Base-by-base conservation (phyloP, 2,797 vertebrate species). In the Taenioides sp. region DNA sequence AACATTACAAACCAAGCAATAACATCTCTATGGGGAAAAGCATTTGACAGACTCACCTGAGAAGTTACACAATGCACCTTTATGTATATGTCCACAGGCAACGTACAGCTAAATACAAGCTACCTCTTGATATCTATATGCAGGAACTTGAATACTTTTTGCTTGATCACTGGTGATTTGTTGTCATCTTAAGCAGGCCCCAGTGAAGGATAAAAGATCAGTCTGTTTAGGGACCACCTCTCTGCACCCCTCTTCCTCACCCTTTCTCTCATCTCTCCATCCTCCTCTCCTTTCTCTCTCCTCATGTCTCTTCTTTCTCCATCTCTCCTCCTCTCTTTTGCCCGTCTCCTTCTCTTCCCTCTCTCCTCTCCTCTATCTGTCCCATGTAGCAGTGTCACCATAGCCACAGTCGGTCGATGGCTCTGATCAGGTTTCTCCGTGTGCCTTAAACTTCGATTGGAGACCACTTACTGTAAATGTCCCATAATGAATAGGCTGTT, bases 401-500 rank as follows among this genome's bases (percentile, higher is more conserved):
- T 7, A 61, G 67, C 54, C 0, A 60, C 67, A 79, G 12, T 31
- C 60, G 16, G 82, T 91, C 86, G 64, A 85, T 86, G 71, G 6
- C 43, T 1, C 65, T 70, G 82, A 83, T 90, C 83, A 0, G 67
- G 73, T 92, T 90, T 84, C 88, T 75, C 64, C 17, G 52, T 70
- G 62, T 83, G 78, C 72, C 72, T 82, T 73, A 52, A 75, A 25
- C 83, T 88, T 88, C 78, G 87, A 90, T 90, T 73, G 73, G 77
- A 81, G 76, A 22, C 75, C 77, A 75, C 74, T 89, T 89, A 87
- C 89, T 83, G 89, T 83, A 86, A 89, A 75, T 54, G 70, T 73
- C 27, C 50, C 67, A 72, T 86, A 87, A 90, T 84, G 69, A 91
- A 89, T 67, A 78, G 77, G 79, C 79, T 80, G 18, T 84, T 89